These are phyloP conservation scores for Anneissia japonica DNA, from an alignment of 35 echinoderm and acorn worm species.

Conservation along the genomic window DNA sequence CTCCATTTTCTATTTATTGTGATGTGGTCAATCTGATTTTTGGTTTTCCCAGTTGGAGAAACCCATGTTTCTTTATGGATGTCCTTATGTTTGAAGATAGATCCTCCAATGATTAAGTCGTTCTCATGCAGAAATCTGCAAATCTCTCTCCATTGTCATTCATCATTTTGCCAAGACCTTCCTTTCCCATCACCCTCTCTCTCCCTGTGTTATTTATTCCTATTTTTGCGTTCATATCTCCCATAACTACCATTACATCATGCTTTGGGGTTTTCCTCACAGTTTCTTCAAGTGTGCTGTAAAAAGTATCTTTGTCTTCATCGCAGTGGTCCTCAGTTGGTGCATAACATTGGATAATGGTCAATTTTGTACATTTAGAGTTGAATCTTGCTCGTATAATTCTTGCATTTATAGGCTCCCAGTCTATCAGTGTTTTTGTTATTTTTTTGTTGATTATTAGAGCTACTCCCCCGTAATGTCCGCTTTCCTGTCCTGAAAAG, in stretches of 20 bases:
- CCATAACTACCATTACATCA: constrained; percentile 26
- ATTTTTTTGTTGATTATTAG: too few relatives aligned
- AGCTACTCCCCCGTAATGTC: too few relatives aligned
- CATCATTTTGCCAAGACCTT: neutral
- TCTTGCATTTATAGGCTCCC: too few relatives aligned
- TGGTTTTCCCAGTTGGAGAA: constrained; percentile 27
- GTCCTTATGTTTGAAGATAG: constrained; percentile 20
- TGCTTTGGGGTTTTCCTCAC: constrained; percentile 16
- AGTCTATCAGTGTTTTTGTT: too few relatives aligned
- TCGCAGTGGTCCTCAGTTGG: neutral
- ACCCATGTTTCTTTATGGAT: constrained; percentile 26
- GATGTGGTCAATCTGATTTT: constrained; percentile 45
- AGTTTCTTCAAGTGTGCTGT: neutral
- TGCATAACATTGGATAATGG: constrained; percentile 22
- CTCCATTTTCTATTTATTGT: constrained; percentile 26
- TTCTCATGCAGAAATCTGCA: constrained; percentile 30
- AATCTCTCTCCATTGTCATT: constrained; percentile 40
- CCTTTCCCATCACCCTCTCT: constrained; percentile 22
- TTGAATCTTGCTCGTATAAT: too few relatives aligned
- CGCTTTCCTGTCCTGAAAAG: too few relatives aligned
- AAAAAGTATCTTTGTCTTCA: neutral
- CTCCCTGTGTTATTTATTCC: constrained; percentile 9
- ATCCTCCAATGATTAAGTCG: constrained; percentile 4
- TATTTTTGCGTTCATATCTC: constrained; percentile 52
- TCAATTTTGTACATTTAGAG: too few relatives aligned